Evolutionary conservation across 2,888 invertebrate genomes (phyloP), one percentile per base, ranked within the genome.

Genomic region (Ceramica pisi): DNA sequence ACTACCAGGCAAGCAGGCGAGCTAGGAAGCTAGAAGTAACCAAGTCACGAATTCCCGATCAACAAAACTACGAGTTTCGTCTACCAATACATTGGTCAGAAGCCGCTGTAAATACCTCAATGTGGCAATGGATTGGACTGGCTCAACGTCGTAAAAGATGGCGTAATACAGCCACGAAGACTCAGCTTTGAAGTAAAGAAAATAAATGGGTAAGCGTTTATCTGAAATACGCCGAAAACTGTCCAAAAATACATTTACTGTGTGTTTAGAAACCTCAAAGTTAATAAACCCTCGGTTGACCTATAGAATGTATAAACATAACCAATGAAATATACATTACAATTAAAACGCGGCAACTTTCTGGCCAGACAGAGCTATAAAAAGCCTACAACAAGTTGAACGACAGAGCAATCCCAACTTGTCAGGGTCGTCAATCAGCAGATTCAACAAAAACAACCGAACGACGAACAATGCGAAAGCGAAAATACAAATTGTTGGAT

Each of bases 361-460:
- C 70, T 67, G 56, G 55, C 71, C 83, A 80, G 83, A 72, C 78
- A 65, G 50, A 73, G 71, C 73, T 68, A 78, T 77, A 83, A 84
- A 84, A 84, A 83, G 69, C 83, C 69, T 72, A 60, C 65, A 82
- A 77, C 76, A 85, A 82, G 74, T 83, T 78, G 75, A 79, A 75
- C 81, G 83, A 85, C 83, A 78, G 76, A 82, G 85, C 88, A 89
- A 89, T 88, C 85, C 82, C 71, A 75, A 85, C 82, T 86, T 85
- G 88, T 79, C 84, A 74, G 76, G 80, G 76, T 83, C 85, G 87
- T 88, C 88, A 88, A 89, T 88, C 88, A 88, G 80, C 73, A 81
- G 83, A 83, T 81, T 78, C 68, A 75, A 86, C 87, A 86, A 84
- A 87, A 86, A 86, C 85, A 85, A 80, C 72, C 59, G 71, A 76